A percentile compares a stretch with the other conserved stretches of the same genome.
Evolutionary conservation across 2,797 vertebrate genomes (phyloP).

Genomic region (Champsocephalus esox): DNA sequence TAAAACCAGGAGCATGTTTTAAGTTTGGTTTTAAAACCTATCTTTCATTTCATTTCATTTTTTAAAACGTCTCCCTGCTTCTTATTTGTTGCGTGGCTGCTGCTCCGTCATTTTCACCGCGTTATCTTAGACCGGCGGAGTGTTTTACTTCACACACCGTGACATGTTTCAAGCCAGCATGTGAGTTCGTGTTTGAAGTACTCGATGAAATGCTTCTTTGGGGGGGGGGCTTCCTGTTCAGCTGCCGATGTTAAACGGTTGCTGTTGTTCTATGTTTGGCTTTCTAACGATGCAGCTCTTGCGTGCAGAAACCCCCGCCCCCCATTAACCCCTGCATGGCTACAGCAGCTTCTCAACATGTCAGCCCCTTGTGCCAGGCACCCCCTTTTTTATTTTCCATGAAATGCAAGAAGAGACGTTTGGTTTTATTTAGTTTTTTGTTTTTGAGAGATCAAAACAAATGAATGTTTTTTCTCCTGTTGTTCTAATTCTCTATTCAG

Average conservation of each 20-base stretch:
- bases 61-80: neutral
- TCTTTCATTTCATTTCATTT: neutral
- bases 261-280: constrained; percentile 23
- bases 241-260: constrained; percentile 50
- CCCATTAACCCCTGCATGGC: constrained; percentile 54
- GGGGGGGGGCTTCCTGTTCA: neutral
- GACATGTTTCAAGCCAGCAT: constrained; percentile 15
- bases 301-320: constrained; percentile 15
- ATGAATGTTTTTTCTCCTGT: constrained; percentile 78
- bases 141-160: neutral
- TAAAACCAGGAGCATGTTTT: constrained; percentile 49
- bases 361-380: constrained; percentile 85
- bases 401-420: constrained; percentile 65
- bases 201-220: too few relatives aligned
- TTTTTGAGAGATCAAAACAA: constrained; percentile 68
- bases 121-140: neutral
- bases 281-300: constrained; percentile 34
- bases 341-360: constrained; percentile 46
- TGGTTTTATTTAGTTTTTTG: constrained; percentile 36
- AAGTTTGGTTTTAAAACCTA: neutral
- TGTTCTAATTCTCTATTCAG: constrained; percentile 85
- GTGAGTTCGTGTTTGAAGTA: constrained; percentile 25
- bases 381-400: constrained; percentile 56
- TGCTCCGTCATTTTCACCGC: constrained; percentile 20
- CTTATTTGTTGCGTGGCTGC: constrained; percentile 3